Conservation (phyloP, 2,113 vertebrate genomes). For the Sminthopsis crassicaudata region DNA sequence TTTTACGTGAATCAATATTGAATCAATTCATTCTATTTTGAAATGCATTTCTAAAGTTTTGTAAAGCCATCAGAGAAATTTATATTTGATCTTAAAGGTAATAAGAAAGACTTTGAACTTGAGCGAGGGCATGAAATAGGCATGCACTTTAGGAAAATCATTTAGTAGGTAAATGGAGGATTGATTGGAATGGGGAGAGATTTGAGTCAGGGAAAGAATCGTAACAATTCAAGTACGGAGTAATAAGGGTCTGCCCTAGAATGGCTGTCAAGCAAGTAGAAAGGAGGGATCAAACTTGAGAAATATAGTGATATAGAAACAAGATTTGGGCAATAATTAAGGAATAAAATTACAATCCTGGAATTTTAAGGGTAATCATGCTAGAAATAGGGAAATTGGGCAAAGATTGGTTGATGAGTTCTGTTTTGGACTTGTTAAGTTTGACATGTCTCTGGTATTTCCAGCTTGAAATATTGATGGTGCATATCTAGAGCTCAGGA, state of each 20-base stretch:
- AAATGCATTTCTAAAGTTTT: slow-evolving; percentile 82
- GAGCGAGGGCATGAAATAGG: neutral
- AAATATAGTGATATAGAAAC: neutral
- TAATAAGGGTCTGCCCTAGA: neutral
- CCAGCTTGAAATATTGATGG: neutral
- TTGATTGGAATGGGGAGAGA: neutral
- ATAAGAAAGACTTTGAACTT: neutral
- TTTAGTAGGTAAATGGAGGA: neutral
- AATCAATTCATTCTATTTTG: slow-evolving; percentile 77
- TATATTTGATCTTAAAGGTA: neutral
- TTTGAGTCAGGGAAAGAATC: neutral
- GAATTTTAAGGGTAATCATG: neutral
- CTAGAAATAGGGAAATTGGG: neutral
- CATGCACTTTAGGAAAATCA: neutral
- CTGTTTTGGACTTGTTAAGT: neutral
- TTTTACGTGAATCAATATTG: slow-evolving; percentile 63
- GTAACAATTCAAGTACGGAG: neutral
- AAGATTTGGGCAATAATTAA: neutral
- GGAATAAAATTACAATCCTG: neutral
- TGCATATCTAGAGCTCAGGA: neutral
- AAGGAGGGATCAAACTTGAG: neutral
- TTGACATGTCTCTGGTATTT: neutral
- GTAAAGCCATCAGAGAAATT: neutral
- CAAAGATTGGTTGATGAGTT: neutral
- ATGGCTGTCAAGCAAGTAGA: neutral